Base-by-base conservation (phyloP, 23 tunicate genomes). In the Ascidia mentula region DNA sequence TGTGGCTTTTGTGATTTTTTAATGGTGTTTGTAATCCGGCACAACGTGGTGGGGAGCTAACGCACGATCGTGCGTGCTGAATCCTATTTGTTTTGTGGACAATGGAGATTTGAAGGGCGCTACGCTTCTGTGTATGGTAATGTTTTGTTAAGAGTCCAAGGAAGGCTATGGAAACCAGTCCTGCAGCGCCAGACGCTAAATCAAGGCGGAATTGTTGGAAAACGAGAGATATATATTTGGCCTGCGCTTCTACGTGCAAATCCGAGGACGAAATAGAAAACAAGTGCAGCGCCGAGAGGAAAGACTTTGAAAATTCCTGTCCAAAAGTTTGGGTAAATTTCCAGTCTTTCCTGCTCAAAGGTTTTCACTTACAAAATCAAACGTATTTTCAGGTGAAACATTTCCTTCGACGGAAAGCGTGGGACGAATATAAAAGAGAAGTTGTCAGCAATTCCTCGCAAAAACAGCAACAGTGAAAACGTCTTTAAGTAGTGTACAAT, bases 371-470 rank as follows among this genome's bases (percentile, higher is more conserved):
- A 42, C 53, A 20, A 53, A 5, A 53, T 5, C 24, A 3, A 53
- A 53, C 13, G 65, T 53, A 0, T 38, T 75, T 32, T 28, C 75
- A 89, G 97, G 97, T 93, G 13, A 93, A 92, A 60, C 97, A 92
- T 40, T 92, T 92, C 69, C 35, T 85, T 17, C 77, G 84, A 8
- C 76, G 71, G 75, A 82, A 79, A 79, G 74, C 77, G 4, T 92
- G 97, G 97, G 80, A 61, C 7, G 86, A 92, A 45, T 92, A 87
- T 73, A 92, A 92, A 83, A 60, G 79, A 69, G 97, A 92, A 74
- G 77, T 87, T 36, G 35, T 75, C n/a, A n/a, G n/a, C n/a, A n/a
- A n/a, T n/a, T n/a, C n/a, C n/a, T n/a, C n/a, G n/a, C n/a, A n/a
- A n/a, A n/a, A n/a, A n/a, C n/a, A n/a, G n/a, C n/a, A n/a, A n/a